Evolutionary conservation across 2,797 vertebrate genomes (phyloP).

Genomic region (Zalophus californianus): DNA sequence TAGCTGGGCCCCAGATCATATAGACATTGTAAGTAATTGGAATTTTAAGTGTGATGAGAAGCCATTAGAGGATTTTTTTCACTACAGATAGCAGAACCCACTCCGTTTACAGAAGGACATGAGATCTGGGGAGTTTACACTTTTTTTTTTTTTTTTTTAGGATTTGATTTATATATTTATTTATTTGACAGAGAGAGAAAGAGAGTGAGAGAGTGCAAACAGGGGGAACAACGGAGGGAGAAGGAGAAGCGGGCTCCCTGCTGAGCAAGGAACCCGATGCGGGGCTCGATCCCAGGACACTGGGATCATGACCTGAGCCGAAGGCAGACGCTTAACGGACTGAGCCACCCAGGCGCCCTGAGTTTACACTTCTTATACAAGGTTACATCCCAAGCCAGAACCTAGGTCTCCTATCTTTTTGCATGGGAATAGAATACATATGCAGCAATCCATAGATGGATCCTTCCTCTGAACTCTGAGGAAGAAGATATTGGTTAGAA

Average conservation of each 20-base stretch:
- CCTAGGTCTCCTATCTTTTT: neutral
- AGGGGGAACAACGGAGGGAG: neutral
- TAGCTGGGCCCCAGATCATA: neutral
- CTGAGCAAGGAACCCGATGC: neutral
- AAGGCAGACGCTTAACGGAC: neutral
- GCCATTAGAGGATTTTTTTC: neutral
- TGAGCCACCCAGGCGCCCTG: neutral
- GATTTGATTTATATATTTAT: neutral
- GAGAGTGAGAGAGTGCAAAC: neutral
- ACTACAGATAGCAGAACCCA: neutral
- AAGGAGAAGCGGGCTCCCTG: neutral
- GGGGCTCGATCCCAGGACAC: neutral
- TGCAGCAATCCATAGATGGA: neutral
- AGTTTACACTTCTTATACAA: neutral
- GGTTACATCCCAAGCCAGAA: neutral
- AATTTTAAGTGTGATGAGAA: neutral
- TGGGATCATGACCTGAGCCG: neutral
- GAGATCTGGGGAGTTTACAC: neutral
- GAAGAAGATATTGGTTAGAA: neutral
- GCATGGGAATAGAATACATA: neutral
- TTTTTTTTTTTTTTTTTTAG: neutral
- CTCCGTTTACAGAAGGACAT: neutral
- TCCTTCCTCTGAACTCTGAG: constrained; percentile 34
- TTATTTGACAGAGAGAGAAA: neutral
- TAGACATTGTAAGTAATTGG: neutral